Percentiles rank a stretch among this genome's conserved stretches.
Conservation (phyloP, 1,140 invertebrate species). For the Drosophila subpulchrella region DNA sequence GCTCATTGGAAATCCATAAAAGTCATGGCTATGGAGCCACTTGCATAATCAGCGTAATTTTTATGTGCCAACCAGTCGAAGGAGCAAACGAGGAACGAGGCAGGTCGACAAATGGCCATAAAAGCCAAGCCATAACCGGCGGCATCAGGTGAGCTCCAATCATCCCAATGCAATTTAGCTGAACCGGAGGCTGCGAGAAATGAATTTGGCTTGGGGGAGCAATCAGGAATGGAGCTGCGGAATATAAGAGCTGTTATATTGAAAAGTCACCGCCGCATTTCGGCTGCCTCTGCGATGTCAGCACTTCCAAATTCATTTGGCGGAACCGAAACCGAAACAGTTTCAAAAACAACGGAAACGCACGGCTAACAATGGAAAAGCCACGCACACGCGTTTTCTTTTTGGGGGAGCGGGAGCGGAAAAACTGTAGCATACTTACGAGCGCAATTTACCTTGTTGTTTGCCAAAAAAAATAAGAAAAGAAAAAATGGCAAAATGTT, state of each 20-base stretch:
- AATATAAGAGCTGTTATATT: conserved; percentile 63
- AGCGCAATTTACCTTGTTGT: conserved; percentile 66
- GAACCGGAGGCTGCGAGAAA: conserved; percentile 50
- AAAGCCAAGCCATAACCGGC: conserved; percentile 37
- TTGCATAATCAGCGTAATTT: conserved; percentile 67
- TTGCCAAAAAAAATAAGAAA: conserved; percentile 43
- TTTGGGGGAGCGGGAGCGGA: conserved; percentile 17
- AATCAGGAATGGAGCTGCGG: conserved; percentile 56
- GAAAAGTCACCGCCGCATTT: conserved; percentile 48
- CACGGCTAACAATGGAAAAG: conserved; percentile 35
- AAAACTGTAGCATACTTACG: conserved; percentile 75
- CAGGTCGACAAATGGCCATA: conserved; percentile 25
- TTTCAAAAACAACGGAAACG: conserved; percentile 62
- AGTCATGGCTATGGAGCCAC: conserved; percentile 23
- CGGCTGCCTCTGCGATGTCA: conserved; percentile 49
- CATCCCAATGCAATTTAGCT: conserved; percentile 67
- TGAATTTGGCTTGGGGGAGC: conserved; percentile 74
- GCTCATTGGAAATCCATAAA: conserved; percentile 72
- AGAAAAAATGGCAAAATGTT: conserved; percentile 33
- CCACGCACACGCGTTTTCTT: conserved; percentile 1
- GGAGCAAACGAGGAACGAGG: neutral
- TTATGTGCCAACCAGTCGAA: conserved; percentile 26
- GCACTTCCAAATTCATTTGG: conserved; percentile 80
- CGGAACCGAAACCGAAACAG: conserved; percentile 43
- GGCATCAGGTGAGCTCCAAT: conserved; percentile 49